Evolutionary conservation across 2,888 invertebrate species (phyloP).

Genomic region (Quadroppia sp.): DNA sequence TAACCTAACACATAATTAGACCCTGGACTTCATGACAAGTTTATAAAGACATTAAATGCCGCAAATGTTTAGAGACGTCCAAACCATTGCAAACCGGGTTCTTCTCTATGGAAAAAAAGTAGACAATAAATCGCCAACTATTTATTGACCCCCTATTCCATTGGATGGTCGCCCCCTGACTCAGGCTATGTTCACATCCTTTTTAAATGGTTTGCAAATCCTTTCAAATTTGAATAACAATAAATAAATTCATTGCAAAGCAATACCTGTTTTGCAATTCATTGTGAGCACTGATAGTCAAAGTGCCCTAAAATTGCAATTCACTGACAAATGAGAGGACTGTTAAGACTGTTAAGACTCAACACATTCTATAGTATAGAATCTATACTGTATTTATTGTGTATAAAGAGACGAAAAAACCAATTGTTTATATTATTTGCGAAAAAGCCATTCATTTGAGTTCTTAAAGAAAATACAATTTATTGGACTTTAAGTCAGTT

Average conservation of each 20-base stretch:
- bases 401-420: too few relatives aligned
- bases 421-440: neutral
- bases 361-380: too few relatives aligned
- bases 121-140: too few relatives aligned
- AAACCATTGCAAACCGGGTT: too few relatives aligned
- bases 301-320: neutral
- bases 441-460: neutral
- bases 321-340: neutral
- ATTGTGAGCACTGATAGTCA: neutral
- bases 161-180: neutral
- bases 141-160: too few relatives aligned
- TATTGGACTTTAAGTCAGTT: neutral
- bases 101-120: too few relatives aligned
- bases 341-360: neutral
- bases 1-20: too few relatives aligned
- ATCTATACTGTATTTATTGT: too few relatives aligned
- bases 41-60: too few relatives aligned
- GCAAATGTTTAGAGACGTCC: too few relatives aligned
- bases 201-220: neutral
- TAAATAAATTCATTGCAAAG: neutral
- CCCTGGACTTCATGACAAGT: too few relatives aligned
- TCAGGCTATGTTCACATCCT: neutral
- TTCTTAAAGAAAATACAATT: neutral
- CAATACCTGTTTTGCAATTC: slow-evolving; percentile 22
- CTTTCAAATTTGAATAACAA: neutral